Percentiles rank a stretch among this genome's conserved stretches.
Evolutionary conservation across 2,797 vertebrate species (phyloP).

Genomic region (Pteronotus mesoamericanus): DNA sequence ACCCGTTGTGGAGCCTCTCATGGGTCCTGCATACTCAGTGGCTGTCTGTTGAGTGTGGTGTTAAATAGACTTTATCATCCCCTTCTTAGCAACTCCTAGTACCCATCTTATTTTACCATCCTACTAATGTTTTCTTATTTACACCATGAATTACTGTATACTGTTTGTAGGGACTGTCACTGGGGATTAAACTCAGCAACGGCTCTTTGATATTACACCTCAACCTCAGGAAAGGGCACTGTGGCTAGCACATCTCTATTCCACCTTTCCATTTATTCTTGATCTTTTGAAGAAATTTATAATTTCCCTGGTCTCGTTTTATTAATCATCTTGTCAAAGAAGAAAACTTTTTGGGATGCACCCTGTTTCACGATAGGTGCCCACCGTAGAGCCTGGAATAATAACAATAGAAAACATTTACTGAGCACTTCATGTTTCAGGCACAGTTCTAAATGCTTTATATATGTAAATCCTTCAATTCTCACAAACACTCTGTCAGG

Average conservation of each 20-base stretch:
- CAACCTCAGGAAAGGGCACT: background rate
- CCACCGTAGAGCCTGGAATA: background rate
- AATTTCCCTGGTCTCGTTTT: constrained; percentile 4
- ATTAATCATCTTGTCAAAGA: constrained; percentile 20
- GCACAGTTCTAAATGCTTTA: background rate
- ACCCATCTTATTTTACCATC: background rate
- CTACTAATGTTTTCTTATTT: constrained; percentile 25
- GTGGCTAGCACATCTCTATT: background rate
- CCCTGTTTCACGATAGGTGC: background rate
- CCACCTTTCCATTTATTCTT: background rate
- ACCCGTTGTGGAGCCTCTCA: background rate
- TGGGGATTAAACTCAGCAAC: constrained; percentile 20
- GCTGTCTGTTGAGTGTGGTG: background rate
- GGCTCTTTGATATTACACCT: constrained; percentile 14
- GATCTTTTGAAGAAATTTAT: background rate
- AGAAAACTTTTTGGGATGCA: background rate
- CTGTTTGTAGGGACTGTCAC: background rate
- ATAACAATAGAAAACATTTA: background rate
- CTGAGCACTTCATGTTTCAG: background rate
- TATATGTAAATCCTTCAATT: background rate
- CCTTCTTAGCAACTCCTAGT: background rate
- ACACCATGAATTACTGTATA: background rate
- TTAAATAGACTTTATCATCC: background rate
- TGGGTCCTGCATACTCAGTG: background rate
- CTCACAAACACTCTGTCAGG: background rate